Conservation (phyloP, 2,888 invertebrate genomes). For the Pammene aurita region DNA sequence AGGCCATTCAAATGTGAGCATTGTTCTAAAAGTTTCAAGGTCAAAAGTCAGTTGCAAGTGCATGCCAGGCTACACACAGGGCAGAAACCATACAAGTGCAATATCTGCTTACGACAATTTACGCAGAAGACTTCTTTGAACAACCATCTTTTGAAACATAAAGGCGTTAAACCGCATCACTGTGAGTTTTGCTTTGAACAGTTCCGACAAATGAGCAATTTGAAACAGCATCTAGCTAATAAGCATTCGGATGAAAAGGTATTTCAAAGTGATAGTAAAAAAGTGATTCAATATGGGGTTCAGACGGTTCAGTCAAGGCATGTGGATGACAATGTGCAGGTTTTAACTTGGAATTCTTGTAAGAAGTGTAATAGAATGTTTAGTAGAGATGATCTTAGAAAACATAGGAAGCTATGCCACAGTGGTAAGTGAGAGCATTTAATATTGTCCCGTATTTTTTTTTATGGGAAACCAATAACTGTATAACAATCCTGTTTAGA, state of each 20-base stretch:
- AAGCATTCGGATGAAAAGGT: background rate
- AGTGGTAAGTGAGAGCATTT: background rate
- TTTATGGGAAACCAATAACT: no score
- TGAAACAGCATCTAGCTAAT: background rate
- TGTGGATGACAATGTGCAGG: no score
- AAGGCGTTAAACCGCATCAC: background rate
- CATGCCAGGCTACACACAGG: slow-evolving; percentile 4
- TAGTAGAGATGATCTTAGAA: background rate
- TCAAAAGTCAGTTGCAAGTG: background rate
- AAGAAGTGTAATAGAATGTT: background rate
- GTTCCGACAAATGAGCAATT: slow-evolving; percentile 12
- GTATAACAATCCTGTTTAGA: no score
- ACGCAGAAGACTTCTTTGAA: slow-evolving; percentile 15
- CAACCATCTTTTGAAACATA: slow-evolving; percentile 8
- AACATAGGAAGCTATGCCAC: background rate
- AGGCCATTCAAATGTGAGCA: slow-evolving; percentile 5
- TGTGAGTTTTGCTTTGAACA: background rate
- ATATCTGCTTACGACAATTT: background rate
- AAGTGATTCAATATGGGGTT: no score
- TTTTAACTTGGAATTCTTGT: no score
- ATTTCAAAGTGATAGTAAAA: background rate
- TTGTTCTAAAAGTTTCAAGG: background rate
- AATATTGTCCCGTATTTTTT: background rate
- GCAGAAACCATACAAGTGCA: slow-evolving; percentile 4
- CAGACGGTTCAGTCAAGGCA: no score